Conservation (phyloP, 2,113 vertebrate species). For the Henicopernis longicauda region DNA sequence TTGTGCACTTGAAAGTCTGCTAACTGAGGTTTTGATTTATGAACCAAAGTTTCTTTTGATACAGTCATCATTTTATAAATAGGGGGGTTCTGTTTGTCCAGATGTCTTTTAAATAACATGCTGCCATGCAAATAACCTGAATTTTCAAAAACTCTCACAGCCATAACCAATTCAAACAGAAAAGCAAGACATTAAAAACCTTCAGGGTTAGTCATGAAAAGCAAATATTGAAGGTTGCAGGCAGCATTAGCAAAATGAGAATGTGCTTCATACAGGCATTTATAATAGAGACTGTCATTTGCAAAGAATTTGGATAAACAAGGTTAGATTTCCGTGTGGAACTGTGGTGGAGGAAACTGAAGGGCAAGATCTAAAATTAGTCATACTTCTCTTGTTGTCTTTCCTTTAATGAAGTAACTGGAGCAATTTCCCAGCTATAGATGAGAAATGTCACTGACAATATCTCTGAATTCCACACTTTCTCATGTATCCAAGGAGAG, state of each 20-base stretch:
- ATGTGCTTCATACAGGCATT: background rate
- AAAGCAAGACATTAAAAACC: background rate
- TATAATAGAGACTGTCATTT: background rate
- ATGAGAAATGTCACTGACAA: background rate
- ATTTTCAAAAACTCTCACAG: background rate
- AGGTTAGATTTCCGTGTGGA: background rate
- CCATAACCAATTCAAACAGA: background rate
- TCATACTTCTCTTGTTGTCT: background rate
- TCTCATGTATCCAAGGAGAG: background rate
- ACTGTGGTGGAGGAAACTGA: background rate
- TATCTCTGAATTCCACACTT: background rate
- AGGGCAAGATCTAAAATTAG: constrained; percentile 9
- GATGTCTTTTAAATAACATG: background rate
- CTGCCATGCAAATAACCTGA: background rate
- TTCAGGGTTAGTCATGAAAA: constrained; percentile 5
- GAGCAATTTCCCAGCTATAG: background rate
- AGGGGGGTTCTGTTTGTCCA: background rate
- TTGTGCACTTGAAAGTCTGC: background rate
- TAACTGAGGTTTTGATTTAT: background rate
- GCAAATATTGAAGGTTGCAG: constrained; percentile 22
- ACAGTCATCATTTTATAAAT: background rate
- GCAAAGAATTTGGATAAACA: constrained; percentile 35
- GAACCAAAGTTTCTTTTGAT: background rate
- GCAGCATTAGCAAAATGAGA: background rate
- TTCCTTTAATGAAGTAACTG: constrained; percentile 27